Evolutionary conservation across 2,113 vertebrate species (phyloP), one percentile per base, ranked within the genome.

Genomic region (Struthio camelus): DNA sequence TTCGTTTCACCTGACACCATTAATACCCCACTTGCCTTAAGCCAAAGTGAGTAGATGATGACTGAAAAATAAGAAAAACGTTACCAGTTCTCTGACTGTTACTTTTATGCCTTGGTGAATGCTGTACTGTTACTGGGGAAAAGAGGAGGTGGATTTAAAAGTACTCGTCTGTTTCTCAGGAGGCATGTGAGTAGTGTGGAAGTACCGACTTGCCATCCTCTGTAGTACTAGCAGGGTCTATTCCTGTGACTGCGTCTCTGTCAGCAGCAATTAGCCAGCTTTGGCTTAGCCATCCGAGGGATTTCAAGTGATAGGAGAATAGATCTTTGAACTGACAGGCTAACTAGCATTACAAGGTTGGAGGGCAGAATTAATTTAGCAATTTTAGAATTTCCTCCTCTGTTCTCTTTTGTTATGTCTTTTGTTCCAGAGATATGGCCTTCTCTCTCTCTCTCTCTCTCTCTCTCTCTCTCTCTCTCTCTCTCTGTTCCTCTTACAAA

Each of bases 201-300:
- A 89, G 70, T 23, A 34, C 69, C 0, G 2, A 62, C 88, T 90
- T 81, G n/a, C 48, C 36, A 23, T 88, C n/a, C 80, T 93, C 77
- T 24, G 10, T 64, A 76, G 36, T 72, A 34, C 85, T 40, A 25
- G 62, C 85, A 80, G 48, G 64, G 66, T 73, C 70, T 96, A 73
- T 96, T 94, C 89, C 92, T 4, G 3, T 32, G 80, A 24, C 88
- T 2, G 0, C 88, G 51, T 94, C 87, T 90, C 73, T 95, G 90
- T 93, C 96, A 95, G 85, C 66, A 93, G 38, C 90, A 95, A 90
- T 94, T 93, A 93, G 84, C 80, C 92, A 93, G 48, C 80, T 93
- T 86, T 92, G 88, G 83, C 88, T 93, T 86, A 90, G 88, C 70
- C 86, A 90, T 94, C 67, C 61, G 77, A 85, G 70, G 48, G 80